phyloP scores from a whole-genome alignment of 2,113 vertebrate species.

The Megaptera novaeangliae region DNA sequence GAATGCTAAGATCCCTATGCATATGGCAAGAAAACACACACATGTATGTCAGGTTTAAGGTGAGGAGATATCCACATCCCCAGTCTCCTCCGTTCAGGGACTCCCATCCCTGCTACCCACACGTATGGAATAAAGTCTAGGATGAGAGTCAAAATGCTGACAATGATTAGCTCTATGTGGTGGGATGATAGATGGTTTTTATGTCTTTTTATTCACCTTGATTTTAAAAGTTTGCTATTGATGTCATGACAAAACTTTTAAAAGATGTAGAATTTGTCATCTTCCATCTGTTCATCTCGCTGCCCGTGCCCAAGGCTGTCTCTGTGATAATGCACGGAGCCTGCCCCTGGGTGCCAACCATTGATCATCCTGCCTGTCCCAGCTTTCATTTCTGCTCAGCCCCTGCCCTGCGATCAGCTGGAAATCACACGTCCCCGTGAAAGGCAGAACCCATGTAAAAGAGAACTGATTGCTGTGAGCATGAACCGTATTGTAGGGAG shows the following conservation, averaged over 20 bases:
- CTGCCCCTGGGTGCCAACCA: neutral
- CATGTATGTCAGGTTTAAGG: rapidly evolving
- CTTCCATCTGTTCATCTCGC: neutral
- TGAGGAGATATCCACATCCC: neutral
- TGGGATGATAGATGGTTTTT: neutral
- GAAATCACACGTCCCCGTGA: neutral
- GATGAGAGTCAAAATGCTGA: neutral
- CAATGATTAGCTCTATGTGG: neutral
- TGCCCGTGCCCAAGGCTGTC: neutral
- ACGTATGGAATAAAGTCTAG: neutral
- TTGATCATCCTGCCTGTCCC: too few species aligned
- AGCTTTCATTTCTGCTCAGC: neutral
- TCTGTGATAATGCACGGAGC: neutral
- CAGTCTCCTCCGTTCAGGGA: neutral
- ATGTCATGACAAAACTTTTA: neutral
- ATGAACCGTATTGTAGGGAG: neutral
- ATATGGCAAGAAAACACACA: neutral
- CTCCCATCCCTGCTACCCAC: too few species aligned
- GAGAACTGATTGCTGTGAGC: neutral
- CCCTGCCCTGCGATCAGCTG: neutral
- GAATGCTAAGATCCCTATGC: neutral
- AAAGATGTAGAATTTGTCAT: neutral
- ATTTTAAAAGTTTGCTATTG: neutral
- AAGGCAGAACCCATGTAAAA: neutral
- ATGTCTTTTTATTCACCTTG: neutral